Evolutionary conservation across 2,888 invertebrate species (phyloP), one percentile per base, ranked within the genome.

Genomic region (Thelaira solivaga): DNA sequence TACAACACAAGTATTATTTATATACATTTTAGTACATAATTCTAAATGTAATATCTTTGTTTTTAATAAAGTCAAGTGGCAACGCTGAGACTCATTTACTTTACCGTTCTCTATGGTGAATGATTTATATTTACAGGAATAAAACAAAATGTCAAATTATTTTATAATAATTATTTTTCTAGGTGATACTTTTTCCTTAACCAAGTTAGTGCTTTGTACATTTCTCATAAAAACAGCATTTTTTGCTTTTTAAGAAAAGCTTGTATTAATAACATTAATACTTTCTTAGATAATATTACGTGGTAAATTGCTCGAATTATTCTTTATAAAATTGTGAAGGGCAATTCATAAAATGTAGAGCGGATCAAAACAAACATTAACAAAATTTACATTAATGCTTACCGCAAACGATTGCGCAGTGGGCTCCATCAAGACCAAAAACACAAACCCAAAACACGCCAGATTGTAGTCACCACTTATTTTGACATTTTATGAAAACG

Each of bases 291-390:
- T n/a, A n/a, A n/a, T n/a, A n/a, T n/a, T n/a, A n/a, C n/a, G n/a
- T n/a, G n/a, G n/a, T n/a, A n/a, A n/a, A n/a, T n/a, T n/a, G n/a
- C n/a, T n/a, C n/a, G n/a, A n/a, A n/a, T n/a, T n/a, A n/a, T 55
- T 72, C 45, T 39, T n/a, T 71, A 18, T 45, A 24, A 26, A 45
- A 22, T 10, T 8, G 16, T 26, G n/a, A 16, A 29, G 55, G 11
- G 16, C 24, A 2, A 7, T 1, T 36, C 11, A 13, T 1, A 10
- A 2, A 22, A 6, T 29, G 8, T 45, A 43, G 59, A 59, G 16
- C 45, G 61, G 74, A 78, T 57, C 78, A 78, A 78, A 78, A 78
- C 74, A 77, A 73, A 77, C 26, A 16, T 0, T 45, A 36, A 49
- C 2, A 55, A 47, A 51, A 73, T 29, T 43, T 8, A 3, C 24